These are phyloP conservation scores for Lycaon pictus DNA, from an alignment of 2,113 vertebrate species.

Conservation along the genomic window DNA sequence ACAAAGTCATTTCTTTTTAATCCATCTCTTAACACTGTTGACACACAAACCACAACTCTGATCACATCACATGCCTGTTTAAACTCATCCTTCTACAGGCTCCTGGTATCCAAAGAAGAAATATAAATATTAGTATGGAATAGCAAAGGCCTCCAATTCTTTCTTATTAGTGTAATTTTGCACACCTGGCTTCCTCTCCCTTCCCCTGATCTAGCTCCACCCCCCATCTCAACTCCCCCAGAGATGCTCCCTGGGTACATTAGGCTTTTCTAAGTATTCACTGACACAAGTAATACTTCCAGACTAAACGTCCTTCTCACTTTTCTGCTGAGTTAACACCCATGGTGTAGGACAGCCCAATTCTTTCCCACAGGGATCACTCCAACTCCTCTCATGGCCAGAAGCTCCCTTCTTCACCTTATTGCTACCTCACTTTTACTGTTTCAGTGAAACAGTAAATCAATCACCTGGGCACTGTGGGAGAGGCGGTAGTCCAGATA, in stretches of 20 bases:
- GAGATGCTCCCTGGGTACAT: not conserved
- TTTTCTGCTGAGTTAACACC: not conserved
- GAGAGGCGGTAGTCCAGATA: not conserved
- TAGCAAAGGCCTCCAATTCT: not conserved
- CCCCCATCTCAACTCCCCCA: accelerated
- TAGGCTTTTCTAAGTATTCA: not conserved
- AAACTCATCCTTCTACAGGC: not conserved
- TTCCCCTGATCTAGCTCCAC: not conserved
- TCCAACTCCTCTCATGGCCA: not conserved
- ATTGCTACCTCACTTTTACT: not conserved
- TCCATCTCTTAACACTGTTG: not conserved
- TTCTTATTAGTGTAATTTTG: not conserved
- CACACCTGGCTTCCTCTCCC: not conserved
- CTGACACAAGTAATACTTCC: not conserved
- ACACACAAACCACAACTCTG: not conserved
- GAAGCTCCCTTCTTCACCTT: not conserved
- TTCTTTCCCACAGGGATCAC: not conserved
- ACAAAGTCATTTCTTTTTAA: not conserved
- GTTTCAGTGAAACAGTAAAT: not conserved
- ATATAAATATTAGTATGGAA: not conserved
- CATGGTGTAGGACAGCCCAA: not conserved
- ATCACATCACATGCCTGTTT: not conserved
- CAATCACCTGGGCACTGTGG: too few species aligned
- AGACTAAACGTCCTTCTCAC: not conserved
- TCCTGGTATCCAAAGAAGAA: not conserved